A percentile compares a stretch with the other conserved stretches of the same genome.
Evolutionary conservation across 2,113 vertebrate genomes (phyloP).

Genomic region (Pomatorhinus ruficollis): DNA sequence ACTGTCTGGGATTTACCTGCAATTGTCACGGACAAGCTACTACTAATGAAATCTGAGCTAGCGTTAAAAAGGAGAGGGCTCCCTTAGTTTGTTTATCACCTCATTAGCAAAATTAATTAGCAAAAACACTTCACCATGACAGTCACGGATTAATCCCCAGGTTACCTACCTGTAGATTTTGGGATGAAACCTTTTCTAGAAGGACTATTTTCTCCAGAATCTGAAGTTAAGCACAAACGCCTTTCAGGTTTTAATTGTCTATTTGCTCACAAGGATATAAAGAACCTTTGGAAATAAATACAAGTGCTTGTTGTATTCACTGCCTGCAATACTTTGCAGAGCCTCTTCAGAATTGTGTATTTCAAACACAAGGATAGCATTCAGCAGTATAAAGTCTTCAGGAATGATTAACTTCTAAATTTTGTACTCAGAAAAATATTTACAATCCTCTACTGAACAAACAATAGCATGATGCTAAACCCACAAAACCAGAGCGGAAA

Average conservation of each 20-base stretch:
- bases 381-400: not conserved
- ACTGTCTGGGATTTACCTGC: not conserved
- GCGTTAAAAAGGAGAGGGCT: conserved; percentile 20
- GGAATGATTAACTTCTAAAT: not conserved
- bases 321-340: not conserved
- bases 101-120: conserved; percentile 67
- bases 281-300: conserved; percentile 5
- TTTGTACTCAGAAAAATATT: conserved; percentile 23
- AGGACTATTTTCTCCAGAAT: not conserved
- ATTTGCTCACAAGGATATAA: not conserved
- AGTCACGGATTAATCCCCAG: conserved; percentile 36
- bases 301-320: not conserved
- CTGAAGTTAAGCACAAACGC: not conserved
- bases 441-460: not conserved
- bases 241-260: not conserved
- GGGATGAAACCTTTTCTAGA: not conserved
- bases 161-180: conserved; percentile 31
- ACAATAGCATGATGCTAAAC: not conserved
- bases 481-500: not conserved
- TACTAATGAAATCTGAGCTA: conserved; percentile 38
- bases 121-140: conserved; percentile 21
- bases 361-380: conserved; percentile 2
- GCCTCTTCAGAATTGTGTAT: not conserved
- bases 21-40: not conserved
- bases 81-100: conserved; percentile 47